Percentiles rank a stretch among this genome's conserved stretches.
Evolutionary conservation across 2,797 vertebrate species (phyloP).

Genomic region (Scomberomorus guttatus): DNA sequence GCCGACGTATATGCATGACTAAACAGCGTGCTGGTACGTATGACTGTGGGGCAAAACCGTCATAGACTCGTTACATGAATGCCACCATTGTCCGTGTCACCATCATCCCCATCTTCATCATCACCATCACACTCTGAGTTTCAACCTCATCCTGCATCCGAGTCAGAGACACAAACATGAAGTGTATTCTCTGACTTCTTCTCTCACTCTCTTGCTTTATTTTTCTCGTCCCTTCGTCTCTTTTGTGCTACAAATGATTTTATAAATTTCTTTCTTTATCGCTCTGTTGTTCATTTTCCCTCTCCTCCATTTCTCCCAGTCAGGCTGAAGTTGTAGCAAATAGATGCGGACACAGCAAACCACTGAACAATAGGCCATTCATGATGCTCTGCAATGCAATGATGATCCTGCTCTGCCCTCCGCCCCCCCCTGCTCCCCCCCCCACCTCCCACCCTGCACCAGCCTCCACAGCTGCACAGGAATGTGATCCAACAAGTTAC

Average conservation of each 20-base stretch:
- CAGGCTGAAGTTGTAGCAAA: slow-evolving; percentile 60
- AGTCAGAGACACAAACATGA: slow-evolving; percentile 47
- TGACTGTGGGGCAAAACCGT: slow-evolving; percentile 69
- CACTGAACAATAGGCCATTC: slow-evolving; percentile 88
- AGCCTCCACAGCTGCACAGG: slow-evolving; percentile 90
- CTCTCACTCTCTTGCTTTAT: background rate
- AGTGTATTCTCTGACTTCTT: background rate
- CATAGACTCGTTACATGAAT: slow-evolving; percentile 73
- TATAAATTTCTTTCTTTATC: slow-evolving; percentile 27
- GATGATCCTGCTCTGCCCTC: slow-evolving; percentile 83
- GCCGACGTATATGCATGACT: slow-evolving; percentile 71
- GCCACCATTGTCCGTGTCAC: slow-evolving; percentile 74
- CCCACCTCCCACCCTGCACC: slow-evolving; percentile 70
- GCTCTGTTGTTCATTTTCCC: slow-evolving; percentile 18
- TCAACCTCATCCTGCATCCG: slow-evolving; percentile 62
- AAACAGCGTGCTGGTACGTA: slow-evolving; percentile 67
- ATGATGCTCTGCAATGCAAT: slow-evolving; percentile 85
- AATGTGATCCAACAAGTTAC: slow-evolving; percentile 87
- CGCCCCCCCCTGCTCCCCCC: slow-evolving; percentile 34
- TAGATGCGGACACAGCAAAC: slow-evolving; percentile 78
- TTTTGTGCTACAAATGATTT: slow-evolving; percentile 1
- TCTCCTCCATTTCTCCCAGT: slow-evolving; percentile 44
- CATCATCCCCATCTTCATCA: slow-evolving; percentile 74
- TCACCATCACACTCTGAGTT: slow-evolving; percentile 52
- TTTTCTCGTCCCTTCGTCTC: background rate